Conservation (phyloP, 2,113 vertebrate species). For the Camelus bactrianus region DNA sequence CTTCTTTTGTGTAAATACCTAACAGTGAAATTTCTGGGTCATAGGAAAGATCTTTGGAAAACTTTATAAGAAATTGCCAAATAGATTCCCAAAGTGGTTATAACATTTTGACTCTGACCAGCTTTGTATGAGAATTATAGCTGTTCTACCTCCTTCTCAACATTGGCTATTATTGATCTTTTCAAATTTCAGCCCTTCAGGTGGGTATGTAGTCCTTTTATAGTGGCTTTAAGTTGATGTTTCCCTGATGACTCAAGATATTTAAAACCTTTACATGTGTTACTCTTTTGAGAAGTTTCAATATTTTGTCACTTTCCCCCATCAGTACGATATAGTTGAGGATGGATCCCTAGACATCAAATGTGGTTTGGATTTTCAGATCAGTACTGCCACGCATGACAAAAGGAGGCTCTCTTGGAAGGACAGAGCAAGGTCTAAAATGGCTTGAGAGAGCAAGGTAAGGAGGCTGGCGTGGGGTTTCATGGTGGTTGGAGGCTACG, state of each 20-base stretch:
- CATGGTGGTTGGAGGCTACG: rapidly evolving
- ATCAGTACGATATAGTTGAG: background rate
- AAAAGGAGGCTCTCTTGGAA: background rate
- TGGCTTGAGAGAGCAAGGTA: background rate
- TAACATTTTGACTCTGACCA: background rate
- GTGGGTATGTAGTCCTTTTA: background rate
- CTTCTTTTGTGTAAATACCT: background rate
- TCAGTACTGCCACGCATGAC: no score
- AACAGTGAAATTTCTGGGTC: background rate
- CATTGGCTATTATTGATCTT: background rate
- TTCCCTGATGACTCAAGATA: background rate
- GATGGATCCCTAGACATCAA: rapidly evolving
- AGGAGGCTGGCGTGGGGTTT: no score
- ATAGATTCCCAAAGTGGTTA: background rate
- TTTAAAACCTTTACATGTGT: background rate
- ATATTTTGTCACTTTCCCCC: no score
- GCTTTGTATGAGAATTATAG: background rate
- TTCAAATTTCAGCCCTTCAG: background rate
- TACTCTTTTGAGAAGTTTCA: background rate
- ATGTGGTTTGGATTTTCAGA: background rate
- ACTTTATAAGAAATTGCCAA: background rate
- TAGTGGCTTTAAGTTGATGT: background rate
- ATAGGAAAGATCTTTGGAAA: background rate
- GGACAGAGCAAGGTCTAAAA: no score
- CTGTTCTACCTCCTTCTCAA: background rate